phyloP scores from a whole-genome alignment of 1,140 invertebrate species.

The Carcinoscorpius rotundicauda region DNA sequence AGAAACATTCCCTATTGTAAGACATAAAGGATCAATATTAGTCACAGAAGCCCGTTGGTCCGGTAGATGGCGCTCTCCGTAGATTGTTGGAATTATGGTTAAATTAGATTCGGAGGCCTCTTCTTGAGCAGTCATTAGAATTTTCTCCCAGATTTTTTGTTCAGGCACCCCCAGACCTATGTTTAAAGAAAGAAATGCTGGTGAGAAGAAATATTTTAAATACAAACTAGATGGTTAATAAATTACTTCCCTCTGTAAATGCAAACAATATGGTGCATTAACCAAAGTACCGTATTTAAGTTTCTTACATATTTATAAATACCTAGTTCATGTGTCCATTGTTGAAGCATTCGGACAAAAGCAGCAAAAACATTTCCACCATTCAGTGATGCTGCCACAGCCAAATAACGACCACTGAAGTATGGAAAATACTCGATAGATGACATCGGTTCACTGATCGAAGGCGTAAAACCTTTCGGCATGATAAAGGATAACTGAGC shows the following conservation, averaged over 20 bases:
- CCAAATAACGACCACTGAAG: conserved; percentile 57
- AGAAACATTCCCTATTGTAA: conserved; percentile 59
- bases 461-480: conserved; percentile 24
- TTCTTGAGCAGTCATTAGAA: conserved; percentile 42
- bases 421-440: conserved; percentile 65
- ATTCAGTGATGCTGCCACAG: conserved; percentile 73
- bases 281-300: too few species aligned
- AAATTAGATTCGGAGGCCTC: conserved; percentile 26
- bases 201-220: not conserved
- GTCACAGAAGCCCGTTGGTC: conserved; percentile 46
- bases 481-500: conserved; percentile 68
- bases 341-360: conserved; percentile 66
- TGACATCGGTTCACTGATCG: conserved; percentile 9
- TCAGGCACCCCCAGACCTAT: conserved; percentile 34
- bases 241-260: conserved; percentile 3
- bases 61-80: conserved; percentile 64
- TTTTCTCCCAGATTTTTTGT: conserved; percentile 60
- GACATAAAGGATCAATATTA: conserved; percentile 57
- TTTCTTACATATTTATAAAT: not conserved
- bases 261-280: too few species aligned
- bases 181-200: conserved; percentile 24
- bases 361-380: conserved; percentile 72
- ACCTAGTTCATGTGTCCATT: conserved; percentile 65
- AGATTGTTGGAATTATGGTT: conserved; percentile 46
- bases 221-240: not conserved